phyloP scores from a whole-genome alignment of 2,888 invertebrate genomes.

The Drosophila parthenogenetica region DNA sequence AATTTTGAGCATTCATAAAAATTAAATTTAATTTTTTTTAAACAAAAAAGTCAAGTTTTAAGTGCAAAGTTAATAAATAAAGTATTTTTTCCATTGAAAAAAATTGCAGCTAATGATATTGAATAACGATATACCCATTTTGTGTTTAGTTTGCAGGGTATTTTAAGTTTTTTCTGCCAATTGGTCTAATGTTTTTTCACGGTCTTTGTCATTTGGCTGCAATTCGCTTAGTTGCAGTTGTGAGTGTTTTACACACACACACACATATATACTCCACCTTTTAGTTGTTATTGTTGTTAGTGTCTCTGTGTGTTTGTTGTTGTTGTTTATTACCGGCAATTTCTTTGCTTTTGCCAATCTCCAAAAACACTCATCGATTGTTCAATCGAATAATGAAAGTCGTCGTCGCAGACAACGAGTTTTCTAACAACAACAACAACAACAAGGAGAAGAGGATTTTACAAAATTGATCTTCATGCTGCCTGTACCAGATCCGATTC shows the following conservation, averaged over 20 bases:
- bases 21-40: too few relatives aligned
- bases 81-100: too few relatives aligned
- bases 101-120: too few relatives aligned
- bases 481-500: constrained; percentile 22
- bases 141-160: constrained; percentile 1
- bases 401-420: constrained; percentile 52
- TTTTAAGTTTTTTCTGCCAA: constrained; percentile 4
- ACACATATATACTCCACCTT: too few relatives aligned
- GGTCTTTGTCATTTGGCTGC: constrained; percentile 60
- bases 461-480: constrained; percentile 32
- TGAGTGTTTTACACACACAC: constrained; percentile 1
- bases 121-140: too few relatives aligned
- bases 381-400: constrained; percentile 76
- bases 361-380: constrained; percentile 57
- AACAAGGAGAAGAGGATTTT: constrained; percentile 13
- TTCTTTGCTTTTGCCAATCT: constrained; percentile 59
- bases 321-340: constrained; percentile 48
- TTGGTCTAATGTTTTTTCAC: constrained; percentile 48
- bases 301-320: background rate
- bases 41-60: too few relatives aligned
- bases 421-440: constrained; percentile 50
- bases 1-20: too few relatives aligned
- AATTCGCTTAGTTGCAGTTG: constrained; percentile 32
- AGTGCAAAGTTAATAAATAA: too few relatives aligned
- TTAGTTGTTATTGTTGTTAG: constrained; percentile 4